A percentile compares a stretch with the other conserved stretches of the same genome.
These are phyloP conservation scores for Carduelis carduelis DNA, from an alignment of 2,797 vertebrate genomes.

Conservation along the genomic window DNA sequence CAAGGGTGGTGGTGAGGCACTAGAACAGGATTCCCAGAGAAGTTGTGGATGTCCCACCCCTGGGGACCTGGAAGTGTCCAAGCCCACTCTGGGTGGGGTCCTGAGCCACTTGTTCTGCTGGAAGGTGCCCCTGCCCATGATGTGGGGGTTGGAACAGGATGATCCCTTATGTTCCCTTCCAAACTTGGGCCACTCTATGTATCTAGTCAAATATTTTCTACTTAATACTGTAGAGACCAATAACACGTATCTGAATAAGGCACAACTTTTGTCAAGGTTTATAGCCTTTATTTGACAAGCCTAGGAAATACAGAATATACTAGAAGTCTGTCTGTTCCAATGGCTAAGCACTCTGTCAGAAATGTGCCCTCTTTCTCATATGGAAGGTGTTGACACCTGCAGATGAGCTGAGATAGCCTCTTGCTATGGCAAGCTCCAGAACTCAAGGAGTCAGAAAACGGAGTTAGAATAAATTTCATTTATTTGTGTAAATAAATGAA, in stretches of 20 bases:
- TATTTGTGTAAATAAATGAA: background rate
- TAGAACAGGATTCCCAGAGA: background rate
- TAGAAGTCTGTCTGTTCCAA: background rate
- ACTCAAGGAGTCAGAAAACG: background rate
- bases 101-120: background rate
- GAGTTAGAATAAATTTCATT: too few species aligned
- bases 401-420: background rate
- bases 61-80: background rate
- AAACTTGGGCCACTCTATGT: background rate
- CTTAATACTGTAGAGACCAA: background rate
- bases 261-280: background rate
- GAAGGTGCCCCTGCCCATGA: background rate
- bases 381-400: background rate
- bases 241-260: background rate
- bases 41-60: background rate
- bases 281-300: background rate
- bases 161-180: background rate
- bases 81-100: background rate
- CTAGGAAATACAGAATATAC: background rate
- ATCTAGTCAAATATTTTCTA: background rate
- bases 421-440: background rate
- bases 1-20: background rate
- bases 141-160: fast-evolving
- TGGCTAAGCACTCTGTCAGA: background rate
- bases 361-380: background rate